A percentile compares a stretch with the other conserved stretches of the same genome.
Evolutionary conservation across 2,113 vertebrate species (phyloP).

Genomic region (Eurypyga helias): DNA sequence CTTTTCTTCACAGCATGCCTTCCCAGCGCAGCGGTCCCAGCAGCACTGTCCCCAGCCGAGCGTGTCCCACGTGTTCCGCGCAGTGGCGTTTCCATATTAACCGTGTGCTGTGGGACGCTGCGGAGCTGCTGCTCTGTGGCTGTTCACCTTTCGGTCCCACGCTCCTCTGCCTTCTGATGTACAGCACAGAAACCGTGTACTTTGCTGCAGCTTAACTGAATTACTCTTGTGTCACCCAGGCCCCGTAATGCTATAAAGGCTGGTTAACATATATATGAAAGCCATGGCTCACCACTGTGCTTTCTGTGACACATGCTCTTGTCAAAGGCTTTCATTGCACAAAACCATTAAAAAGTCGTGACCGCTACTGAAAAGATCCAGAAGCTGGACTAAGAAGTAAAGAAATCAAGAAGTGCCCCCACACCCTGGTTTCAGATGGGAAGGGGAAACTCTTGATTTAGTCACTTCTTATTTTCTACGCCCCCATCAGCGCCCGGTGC

Average conservation of each 20-base stretch:
- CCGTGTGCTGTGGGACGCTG: fast-evolving
- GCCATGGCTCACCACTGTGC: constrained; percentile 10
- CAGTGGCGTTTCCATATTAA: background rate
- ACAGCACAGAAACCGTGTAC: background rate
- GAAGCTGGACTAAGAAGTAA: background rate
- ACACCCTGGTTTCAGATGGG: background rate
- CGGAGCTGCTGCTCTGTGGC: background rate
- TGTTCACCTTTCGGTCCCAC: background rate
- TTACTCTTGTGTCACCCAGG: constrained; percentile 23
- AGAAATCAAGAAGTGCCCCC: background rate
- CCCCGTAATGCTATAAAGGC: background rate
- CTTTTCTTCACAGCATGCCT: background rate
- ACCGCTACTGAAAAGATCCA: background rate
- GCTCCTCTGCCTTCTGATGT: background rate
- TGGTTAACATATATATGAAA: constrained; percentile 65
- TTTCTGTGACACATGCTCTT: background rate
- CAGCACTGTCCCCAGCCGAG: background rate
- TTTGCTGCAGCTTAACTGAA: background rate
- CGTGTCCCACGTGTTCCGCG: background rate
- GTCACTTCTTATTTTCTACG: background rate
- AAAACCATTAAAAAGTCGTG: background rate
- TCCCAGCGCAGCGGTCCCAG: fast-evolving
- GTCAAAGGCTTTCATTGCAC: constrained; percentile 19
- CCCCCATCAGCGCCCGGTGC: fast-evolving
- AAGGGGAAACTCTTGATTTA: background rate